Percentiles rank a stretch among this genome's conserved stretches.
Conservation (phyloP, 1,140 invertebrate species). For the Heliconius nattereri region DNA sequence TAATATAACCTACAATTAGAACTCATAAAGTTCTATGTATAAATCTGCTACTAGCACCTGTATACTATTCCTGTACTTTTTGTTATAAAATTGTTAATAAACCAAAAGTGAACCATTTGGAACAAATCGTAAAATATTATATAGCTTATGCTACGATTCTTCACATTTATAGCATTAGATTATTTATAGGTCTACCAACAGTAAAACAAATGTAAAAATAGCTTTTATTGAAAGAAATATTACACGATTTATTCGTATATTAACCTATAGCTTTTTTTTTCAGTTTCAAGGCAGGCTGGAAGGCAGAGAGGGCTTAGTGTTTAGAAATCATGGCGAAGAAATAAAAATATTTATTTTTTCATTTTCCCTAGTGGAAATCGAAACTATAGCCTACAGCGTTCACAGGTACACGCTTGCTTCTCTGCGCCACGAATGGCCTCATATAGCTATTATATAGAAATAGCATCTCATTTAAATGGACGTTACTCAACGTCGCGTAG, state of each 20-base stretch:
- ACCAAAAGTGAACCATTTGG: slow-evolving; percentile 17
- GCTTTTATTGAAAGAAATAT: not conserved
- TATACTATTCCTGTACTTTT: not conserved
- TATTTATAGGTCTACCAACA: not conserved
- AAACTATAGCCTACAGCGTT: no score
- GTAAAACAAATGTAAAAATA: slow-evolving; percentile 15
- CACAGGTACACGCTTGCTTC: no score
- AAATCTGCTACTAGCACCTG: slow-evolving; percentile 7
- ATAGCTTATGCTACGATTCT: slow-evolving; percentile 21
- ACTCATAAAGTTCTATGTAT: slow-evolving; percentile 6
- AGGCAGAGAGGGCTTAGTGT: no score
- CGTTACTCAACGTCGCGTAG: no score
- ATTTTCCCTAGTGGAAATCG: no score
- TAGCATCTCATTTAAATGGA: no score
- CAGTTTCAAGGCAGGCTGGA: no score
- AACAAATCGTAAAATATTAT: slow-evolving; percentile 27
- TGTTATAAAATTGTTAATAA: slow-evolving; percentile 23
- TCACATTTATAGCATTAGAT: not conserved
- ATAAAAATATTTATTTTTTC: no score
- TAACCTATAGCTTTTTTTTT: not conserved
- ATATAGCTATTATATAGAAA: no score
- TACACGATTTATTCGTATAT: not conserved
- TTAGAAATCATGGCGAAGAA: no score
- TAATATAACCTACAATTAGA: slow-evolving; percentile 2
- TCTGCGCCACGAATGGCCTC: no score